phyloP scores from a whole-genome alignment of 2,797 vertebrate species.

The Sorex maritimensis region DNA sequence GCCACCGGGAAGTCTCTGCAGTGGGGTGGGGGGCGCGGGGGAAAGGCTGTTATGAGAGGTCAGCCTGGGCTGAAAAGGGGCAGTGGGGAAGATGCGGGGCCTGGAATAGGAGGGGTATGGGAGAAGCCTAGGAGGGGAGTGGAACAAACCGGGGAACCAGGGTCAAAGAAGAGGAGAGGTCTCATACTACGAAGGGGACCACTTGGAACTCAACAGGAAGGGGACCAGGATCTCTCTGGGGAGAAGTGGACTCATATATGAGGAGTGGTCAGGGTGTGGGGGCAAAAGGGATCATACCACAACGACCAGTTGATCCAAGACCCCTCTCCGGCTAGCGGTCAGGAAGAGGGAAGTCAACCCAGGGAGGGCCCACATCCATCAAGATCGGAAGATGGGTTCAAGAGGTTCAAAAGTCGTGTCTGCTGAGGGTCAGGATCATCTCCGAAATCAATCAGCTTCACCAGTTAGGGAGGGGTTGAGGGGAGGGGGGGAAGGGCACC shows the following conservation, averaged over 20 bases:
- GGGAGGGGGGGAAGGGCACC: not conserved
- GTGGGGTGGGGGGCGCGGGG: not conserved
- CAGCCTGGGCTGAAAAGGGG: not conserved
- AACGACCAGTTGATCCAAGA: not conserved
- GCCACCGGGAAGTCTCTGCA: slow-evolving; percentile 78
- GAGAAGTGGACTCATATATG: not conserved
- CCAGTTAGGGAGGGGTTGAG: not conserved
- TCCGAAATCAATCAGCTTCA: not conserved
- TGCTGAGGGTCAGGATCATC: not conserved
- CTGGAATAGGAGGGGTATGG: not conserved
- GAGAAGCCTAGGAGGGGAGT: not conserved
- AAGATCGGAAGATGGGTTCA: not conserved
- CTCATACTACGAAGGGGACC: not conserved
- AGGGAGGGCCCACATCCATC: not conserved
- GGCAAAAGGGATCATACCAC: too few relatives aligned
- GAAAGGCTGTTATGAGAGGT: not conserved
- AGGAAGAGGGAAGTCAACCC: not conserved
- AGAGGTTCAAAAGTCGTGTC: too few relatives aligned
- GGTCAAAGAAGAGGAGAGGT: not conserved
- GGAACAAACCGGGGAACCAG: not conserved
- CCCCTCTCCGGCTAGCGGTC: not conserved
- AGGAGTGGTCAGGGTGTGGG: not conserved
- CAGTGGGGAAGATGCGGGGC: not conserved
- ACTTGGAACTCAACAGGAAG: not conserved
- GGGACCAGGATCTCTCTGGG: not conserved